These are phyloP conservation scores for Haemorhous mexicanus DNA, from an alignment of 2,113 vertebrate species.

Conservation along the genomic window DNA sequence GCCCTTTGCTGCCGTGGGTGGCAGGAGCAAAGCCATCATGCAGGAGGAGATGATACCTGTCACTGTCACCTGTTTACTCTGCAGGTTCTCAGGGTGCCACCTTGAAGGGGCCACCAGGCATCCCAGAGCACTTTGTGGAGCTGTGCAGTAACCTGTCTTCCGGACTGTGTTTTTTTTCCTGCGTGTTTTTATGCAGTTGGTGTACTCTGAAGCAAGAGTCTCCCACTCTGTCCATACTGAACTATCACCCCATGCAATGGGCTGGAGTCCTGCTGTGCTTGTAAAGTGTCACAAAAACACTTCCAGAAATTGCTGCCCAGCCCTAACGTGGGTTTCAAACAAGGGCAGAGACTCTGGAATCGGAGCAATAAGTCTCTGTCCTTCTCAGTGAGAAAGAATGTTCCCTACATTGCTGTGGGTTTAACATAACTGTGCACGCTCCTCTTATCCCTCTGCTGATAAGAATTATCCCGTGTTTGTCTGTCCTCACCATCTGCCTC, in stretches of 20 bases:
- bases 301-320: not conserved
- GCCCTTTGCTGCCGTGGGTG: not conserved
- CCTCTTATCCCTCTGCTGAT: not conserved
- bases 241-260: not conserved
- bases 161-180: not conserved
- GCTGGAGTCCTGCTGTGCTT: not conserved
- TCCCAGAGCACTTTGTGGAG: not conserved
- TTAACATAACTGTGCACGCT: not conserved
- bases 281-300: rapidly evolving
- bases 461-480: not conserved
- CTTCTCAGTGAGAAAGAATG: not conserved
- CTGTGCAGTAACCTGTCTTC: not conserved
- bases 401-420: not conserved
- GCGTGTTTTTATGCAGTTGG: not conserved
- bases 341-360: not conserved
- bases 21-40: not conserved
- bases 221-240: not conserved
- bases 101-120: not conserved
- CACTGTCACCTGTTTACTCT: not conserved
- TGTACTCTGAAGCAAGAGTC: not conserved
- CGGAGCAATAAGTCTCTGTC: not conserved
- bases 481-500: not conserved
- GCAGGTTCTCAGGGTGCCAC: not conserved
- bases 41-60: not conserved
- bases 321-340: not conserved